Evolutionary conservation across 2,113 vertebrate species (phyloP).

Genomic region (Raja brachyura): DNA sequence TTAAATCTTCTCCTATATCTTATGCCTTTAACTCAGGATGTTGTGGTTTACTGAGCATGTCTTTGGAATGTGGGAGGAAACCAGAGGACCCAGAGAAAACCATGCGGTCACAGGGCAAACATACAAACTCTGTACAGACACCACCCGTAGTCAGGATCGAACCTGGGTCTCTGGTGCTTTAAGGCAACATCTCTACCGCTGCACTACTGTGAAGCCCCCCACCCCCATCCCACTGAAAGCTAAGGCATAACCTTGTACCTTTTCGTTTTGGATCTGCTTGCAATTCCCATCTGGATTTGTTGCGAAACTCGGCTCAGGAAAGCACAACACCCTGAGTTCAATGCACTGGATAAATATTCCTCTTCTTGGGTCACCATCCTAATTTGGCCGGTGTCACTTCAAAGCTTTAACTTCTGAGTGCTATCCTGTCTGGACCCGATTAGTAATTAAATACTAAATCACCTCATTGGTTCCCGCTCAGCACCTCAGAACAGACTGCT

Average conservation of each 20-base stretch:
- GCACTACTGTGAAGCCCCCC: no score
- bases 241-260: neutral
- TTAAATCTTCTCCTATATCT: no score
- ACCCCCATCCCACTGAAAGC: no score
- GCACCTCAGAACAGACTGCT: neutral
- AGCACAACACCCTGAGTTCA: neutral
- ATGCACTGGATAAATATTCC: neutral
- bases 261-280: neutral
- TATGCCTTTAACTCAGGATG: no score
- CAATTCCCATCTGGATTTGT: neutral
- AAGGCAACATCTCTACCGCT: no score
- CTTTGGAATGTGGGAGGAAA: no score
- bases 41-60: no score
- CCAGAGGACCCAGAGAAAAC: no score
- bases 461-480: neutral
- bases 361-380: neutral
- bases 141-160: no score
- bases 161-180: no score
- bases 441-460: constrained; percentile 33
- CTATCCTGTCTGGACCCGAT: neutral
- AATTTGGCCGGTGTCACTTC: neutral
- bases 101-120: no score
- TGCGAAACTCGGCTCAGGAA: neutral
- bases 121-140: no score
- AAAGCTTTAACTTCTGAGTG: constrained; percentile 11